Conservation (phyloP, 64 coral and sea anemone genomes). For the Stichodactyla helianthus region DNA sequence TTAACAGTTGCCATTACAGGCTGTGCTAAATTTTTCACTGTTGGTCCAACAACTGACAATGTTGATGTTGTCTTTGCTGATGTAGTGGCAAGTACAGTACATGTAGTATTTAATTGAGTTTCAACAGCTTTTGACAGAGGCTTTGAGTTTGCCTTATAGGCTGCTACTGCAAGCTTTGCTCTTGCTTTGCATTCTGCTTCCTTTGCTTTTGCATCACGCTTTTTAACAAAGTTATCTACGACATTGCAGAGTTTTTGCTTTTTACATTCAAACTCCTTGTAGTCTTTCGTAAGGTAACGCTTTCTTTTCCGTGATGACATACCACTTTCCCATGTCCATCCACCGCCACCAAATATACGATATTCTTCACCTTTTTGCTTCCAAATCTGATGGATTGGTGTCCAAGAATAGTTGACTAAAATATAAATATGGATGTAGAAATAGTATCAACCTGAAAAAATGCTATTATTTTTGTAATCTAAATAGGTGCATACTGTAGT, state of each 20-base stretch:
- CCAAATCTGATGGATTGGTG: slow-evolving; percentile 82
- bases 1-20: background rate
- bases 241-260: slow-evolving; percentile 41
- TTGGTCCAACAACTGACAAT: background rate
- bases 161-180: slow-evolving; percentile 21
- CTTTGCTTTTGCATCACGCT: slow-evolving; percentile 20
- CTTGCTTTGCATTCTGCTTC: slow-evolving; percentile 29
- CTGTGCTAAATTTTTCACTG: background rate
- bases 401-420: slow-evolving; percentile 86
- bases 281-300: slow-evolving; percentile 9
- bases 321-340: slow-evolving; percentile 88
- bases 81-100: background rate
- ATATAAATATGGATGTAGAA: slow-evolving; percentile 9
- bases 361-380: slow-evolving; percentile 97
- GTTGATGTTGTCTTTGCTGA: background rate
- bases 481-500: too few species aligned
- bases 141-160: background rate
- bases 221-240: slow-evolving; percentile 44
- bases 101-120: background rate
- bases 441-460: too few species aligned
- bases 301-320: slow-evolving; percentile 53
- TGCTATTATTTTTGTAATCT: too few species aligned
- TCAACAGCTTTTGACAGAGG: background rate
- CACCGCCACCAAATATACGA: slow-evolving; percentile 82
- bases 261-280: slow-evolving; percentile 52